phyloP scores from a whole-genome alignment of 2,113 vertebrate genomes.

The Catharus minimus region DNA sequence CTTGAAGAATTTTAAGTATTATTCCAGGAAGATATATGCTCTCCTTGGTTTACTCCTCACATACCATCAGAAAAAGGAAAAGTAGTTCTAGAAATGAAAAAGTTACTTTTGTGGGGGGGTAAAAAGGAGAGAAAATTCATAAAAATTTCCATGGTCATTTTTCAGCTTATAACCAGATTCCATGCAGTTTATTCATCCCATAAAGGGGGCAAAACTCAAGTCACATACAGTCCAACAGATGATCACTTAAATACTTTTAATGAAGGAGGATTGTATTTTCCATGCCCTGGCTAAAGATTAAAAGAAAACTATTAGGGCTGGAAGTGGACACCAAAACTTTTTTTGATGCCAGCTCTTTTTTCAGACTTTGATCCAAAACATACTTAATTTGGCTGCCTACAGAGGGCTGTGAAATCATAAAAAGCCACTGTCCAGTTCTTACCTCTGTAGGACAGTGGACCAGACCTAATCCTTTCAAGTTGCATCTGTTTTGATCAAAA shows the following conservation, averaged over 20 bases:
- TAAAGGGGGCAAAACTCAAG: conserved; percentile 16
- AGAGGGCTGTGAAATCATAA: conserved; percentile 51
- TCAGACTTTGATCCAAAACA: conserved; percentile 62
- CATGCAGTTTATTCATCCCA: conserved; percentile 8
- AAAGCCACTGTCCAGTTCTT: conserved; percentile 41
- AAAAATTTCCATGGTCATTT: conserved; percentile 55
- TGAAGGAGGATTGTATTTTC: neutral
- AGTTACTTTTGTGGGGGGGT: neutral
- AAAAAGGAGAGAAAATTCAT: neutral
- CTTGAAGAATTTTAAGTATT: conserved; percentile 23
- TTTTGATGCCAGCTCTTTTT: conserved; percentile 40
- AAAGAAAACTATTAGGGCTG: conserved; percentile 33
- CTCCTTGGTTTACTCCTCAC: conserved; percentile 1
- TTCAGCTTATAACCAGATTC: conserved; percentile 37
- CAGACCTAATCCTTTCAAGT: conserved; percentile 40
- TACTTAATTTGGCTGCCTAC: conserved; percentile 60
- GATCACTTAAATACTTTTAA: conserved; percentile 20
- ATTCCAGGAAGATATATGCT: neutral
- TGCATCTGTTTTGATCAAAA: conserved; percentile 32
- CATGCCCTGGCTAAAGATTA: conserved; percentile 45
- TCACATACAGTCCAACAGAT: neutral
- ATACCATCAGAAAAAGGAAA: neutral
- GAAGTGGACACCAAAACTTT: conserved; percentile 36
- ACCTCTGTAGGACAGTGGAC: conserved; percentile 43
- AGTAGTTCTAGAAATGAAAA: neutral